A percentile compares a stretch with the other conserved stretches of the same genome.
Evolutionary conservation across 2,113 vertebrate species (phyloP).

Genomic region (Protomyctophum bolini): DNA sequence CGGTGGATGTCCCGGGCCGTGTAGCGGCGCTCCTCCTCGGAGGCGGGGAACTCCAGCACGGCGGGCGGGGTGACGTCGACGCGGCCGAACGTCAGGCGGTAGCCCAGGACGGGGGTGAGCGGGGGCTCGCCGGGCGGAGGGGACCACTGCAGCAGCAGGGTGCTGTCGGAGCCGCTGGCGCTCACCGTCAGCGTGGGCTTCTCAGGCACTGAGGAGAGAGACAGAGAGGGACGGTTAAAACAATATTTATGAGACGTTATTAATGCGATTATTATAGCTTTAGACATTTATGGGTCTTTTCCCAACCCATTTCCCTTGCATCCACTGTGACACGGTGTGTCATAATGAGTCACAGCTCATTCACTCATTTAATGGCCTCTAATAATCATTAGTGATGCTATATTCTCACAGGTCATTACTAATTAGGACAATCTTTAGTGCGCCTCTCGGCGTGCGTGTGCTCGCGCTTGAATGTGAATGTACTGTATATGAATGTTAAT

Average conservation of each 20-base stretch:
- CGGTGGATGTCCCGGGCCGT: conserved; percentile 89
- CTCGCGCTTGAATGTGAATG: not conserved
- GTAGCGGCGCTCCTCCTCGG: conserved; percentile 88
- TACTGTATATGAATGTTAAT: not conserved
- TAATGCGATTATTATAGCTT: conserved; percentile 5
- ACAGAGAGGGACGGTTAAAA: conserved; percentile 1
- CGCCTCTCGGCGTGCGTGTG: not conserved
- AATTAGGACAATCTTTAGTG: no score
- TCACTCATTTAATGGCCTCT: conserved; percentile 45
- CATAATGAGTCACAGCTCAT: conserved; percentile 24
- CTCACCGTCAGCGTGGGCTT: conserved; percentile 88
- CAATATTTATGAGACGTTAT: conserved; percentile 32
- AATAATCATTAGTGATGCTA: conserved; percentile 43
- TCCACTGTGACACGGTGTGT: conserved; percentile 29
- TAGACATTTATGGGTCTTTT: not conserved
- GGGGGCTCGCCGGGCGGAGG: conserved; percentile 81
- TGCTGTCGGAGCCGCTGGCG: conserved; percentile 86
- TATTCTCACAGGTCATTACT: conserved; percentile 26
- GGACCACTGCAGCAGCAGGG: conserved; percentile 92
- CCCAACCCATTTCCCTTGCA: conserved; percentile 2
- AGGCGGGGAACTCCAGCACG: conserved; percentile 85
- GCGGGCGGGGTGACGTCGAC: conserved; percentile 84
- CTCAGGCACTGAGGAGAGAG: conserved; percentile 86
- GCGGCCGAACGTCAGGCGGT: conserved; percentile 91
- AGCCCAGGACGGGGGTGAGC: conserved; percentile 89